Conservation (phyloP, 2,113 vertebrate genomes). For the Dromiciops gliroides region DNA sequence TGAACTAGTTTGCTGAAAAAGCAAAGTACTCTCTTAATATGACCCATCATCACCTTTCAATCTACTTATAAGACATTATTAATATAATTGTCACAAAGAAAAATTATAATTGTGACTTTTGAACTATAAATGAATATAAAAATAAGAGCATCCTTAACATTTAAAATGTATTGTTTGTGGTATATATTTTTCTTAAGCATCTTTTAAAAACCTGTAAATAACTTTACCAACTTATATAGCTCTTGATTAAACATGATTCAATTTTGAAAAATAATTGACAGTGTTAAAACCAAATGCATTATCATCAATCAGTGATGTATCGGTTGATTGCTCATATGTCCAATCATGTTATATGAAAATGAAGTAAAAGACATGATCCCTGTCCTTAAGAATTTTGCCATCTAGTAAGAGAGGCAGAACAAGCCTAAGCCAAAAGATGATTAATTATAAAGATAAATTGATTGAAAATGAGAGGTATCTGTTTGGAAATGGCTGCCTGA, state of each 20-base stretch:
- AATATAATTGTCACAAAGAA: background rate
- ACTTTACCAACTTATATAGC: background rate
- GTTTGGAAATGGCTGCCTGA: background rate
- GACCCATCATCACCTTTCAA: background rate
- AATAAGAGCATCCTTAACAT: background rate
- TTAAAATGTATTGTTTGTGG: background rate
- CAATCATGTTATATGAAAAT: background rate
- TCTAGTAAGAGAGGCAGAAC: background rate
- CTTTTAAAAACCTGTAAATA: background rate
- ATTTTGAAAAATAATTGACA: background rate
- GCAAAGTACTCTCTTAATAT: background rate
- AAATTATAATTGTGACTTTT: background rate
- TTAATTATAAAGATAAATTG: background rate
- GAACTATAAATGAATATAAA: background rate
- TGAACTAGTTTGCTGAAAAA: background rate
- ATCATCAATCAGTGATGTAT: background rate
- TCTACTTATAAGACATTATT: background rate
- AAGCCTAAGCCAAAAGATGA: background rate
- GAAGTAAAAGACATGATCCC: no score
- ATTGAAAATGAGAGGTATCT: background rate
- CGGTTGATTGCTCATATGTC: no score
- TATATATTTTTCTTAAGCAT: background rate
- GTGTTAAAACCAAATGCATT: background rate
- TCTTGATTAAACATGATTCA: background rate
- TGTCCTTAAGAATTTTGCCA: background rate